Percentiles rank a stretch among this genome's conserved stretches.
These are phyloP conservation scores for Akabosia matsudoensis DNA, from an alignment of 1,140 invertebrate species.

Conservation along the genomic window DNA sequence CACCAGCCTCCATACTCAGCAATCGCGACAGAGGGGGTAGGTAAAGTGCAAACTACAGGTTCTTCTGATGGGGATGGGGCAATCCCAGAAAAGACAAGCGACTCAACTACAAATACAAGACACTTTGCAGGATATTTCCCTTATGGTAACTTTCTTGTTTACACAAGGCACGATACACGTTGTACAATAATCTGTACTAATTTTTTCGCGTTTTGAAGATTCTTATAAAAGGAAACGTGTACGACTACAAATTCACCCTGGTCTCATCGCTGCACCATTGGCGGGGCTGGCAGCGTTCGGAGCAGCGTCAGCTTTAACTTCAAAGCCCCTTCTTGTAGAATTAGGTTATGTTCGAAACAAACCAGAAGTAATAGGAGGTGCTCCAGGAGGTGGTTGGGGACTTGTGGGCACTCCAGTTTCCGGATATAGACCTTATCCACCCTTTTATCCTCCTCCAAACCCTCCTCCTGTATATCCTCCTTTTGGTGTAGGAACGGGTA, in stretches of 20 bases:
- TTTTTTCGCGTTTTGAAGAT: background rate
- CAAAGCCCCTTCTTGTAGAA: constrained; percentile 36
- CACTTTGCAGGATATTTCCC: background rate
- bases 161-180: no score
- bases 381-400: background rate
- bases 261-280: constrained; percentile 35
- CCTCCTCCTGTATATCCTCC: background rate
- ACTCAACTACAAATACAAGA: background rate
- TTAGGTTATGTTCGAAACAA: constrained; percentile 35
- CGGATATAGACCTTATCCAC: background rate
- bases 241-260: constrained; percentile 35
- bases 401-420: background rate
- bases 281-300: constrained; percentile 36
- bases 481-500: background rate
- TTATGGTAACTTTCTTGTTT: constrained; percentile 20
- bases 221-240: constrained; percentile 26
- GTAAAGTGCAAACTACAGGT: constrained; percentile 3
- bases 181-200: background rate
- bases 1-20: background rate
- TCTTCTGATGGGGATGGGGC: background rate
- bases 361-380: background rate
- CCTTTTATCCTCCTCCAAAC: constrained; percentile 6
- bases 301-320: constrained; percentile 33
- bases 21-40: background rate
- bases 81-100: background rate